These are phyloP conservation scores for Pygmarrhopalites habei DNA, from an alignment of 1,140 invertebrate species.

Conservation along the genomic window DNA sequence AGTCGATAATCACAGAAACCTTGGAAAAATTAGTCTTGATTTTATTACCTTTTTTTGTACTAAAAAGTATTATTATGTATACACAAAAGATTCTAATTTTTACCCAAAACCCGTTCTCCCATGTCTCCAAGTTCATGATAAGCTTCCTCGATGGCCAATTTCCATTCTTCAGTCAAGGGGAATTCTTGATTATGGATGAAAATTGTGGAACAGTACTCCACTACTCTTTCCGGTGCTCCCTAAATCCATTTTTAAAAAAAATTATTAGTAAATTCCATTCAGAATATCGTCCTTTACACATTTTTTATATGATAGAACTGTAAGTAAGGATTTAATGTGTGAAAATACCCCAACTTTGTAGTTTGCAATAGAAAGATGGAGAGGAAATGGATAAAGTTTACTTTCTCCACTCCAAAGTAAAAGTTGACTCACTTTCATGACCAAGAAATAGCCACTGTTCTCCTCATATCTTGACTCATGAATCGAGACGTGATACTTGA, in stretches of 20 bases:
- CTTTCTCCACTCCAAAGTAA: background rate
- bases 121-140: conserved; percentile 71
- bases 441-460: conserved; percentile 31
- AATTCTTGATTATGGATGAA: conserved; percentile 58
- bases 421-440: conserved; percentile 42
- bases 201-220: conserved; percentile 68
- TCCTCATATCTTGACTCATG: conserved; percentile 52
- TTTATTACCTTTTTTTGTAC: background rate
- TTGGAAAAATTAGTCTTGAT: background rate
- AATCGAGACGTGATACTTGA: conserved; percentile 73
- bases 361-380: too few relatives aligned
- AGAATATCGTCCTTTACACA: too few relatives aligned
- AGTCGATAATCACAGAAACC: conserved; percentile 54
- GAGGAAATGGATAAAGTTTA: background rate
- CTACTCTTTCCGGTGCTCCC: conserved; percentile 82
- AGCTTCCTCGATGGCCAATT: conserved; percentile 59
- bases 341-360: too few relatives aligned
- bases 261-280: background rate
- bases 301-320: too few relatives aligned
- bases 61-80: too few relatives aligned
- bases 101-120: conserved; percentile 70
- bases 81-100: too few relatives aligned
- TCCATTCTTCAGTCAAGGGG: conserved; percentile 53
- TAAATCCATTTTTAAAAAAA: conserved; percentile 42
- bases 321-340: too few relatives aligned